phyloP scores from a whole-genome alignment of 2,888 invertebrate species.

The Drosophila sordidapex region DNA sequence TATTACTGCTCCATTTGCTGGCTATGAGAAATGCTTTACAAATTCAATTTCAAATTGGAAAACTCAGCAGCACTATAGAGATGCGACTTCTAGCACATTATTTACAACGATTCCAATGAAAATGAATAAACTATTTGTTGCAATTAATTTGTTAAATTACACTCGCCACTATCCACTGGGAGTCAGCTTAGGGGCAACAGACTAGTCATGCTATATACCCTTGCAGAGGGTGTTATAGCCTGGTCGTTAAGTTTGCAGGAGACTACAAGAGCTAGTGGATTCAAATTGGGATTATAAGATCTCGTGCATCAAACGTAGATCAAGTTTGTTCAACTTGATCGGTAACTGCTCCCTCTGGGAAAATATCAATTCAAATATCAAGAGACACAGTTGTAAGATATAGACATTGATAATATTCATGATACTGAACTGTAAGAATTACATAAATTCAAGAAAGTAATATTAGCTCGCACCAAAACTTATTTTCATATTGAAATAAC shows the following conservation, averaged over 20 bases:
- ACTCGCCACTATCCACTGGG: constrained; percentile 45
- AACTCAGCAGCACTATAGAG: constrained; percentile 14
- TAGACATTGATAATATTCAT: background rate
- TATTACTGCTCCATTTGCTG: constrained; percentile 7
- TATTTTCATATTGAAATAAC: background rate
- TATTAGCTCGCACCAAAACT: background rate
- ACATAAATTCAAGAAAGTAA: background rate
- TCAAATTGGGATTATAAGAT: background rate
- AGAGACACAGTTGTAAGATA: background rate
- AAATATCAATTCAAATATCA: background rate
- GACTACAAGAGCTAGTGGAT: background rate
- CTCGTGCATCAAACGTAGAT: background rate
- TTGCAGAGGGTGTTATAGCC: background rate
- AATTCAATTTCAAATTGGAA: constrained; percentile 44
- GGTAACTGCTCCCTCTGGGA: background rate
- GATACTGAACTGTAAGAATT: background rate
- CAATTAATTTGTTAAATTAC: constrained; percentile 74
- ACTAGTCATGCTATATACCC: background rate
- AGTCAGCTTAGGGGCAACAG: constrained; percentile 1
- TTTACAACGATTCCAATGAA: constrained; percentile 67
- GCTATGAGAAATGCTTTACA: constrained; percentile 43
- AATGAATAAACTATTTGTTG: constrained; percentile 58
- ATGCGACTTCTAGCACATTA: constrained; percentile 43
- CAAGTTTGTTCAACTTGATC: background rate
- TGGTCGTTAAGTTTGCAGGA: background rate